Evolutionary conservation across 2,888 invertebrate species (phyloP), one percentile per base, ranked within the genome.

Genomic region (Epirrhoe alternata): DNA sequence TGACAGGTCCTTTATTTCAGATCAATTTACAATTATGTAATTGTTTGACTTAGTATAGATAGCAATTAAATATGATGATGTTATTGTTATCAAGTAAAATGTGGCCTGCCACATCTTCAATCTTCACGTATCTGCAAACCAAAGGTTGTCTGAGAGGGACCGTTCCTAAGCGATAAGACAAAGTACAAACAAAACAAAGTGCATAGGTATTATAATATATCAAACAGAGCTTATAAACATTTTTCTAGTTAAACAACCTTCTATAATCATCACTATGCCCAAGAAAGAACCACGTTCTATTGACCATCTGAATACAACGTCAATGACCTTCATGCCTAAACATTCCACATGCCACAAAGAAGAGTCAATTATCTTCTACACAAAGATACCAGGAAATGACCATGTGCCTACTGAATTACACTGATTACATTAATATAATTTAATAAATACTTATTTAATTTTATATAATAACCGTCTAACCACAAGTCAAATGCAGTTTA

Each of bases 321-420:
- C 42, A 38, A 14, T 31, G 52, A 30, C 60, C 60, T 42, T 52
- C 24, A 33, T 45, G 35, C 49, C 55, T 30, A 42, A 6, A 55
- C 10, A 56, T 62, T 56, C 51, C 42, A 51, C 51, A 42, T 42
- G 49, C 16, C 31, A 38, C 38, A 35, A 56, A 62, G 55, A 56
- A 24, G 49, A 62, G 42, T 42, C 42, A 53, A 61, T 54, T 61
- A 61, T 55, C 49, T 50, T 14, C 10, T 56, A 24, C 42, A 53
- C 53, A 49, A 58, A 64, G 58, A 54, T 49, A 57, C 49, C 17
- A 59, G 54, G 64, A 64, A 64, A 31, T 24, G 55, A 51, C 64
- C 64, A 56, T 65, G 49, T 62, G 24, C 49, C 59, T 64, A 42
- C 59, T 50, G 64, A 64, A 49, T 58, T 57, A 57, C 63, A 33